Conservation (phyloP, 2,888 invertebrate genomes). For the Brenthis hecate region DNA sequence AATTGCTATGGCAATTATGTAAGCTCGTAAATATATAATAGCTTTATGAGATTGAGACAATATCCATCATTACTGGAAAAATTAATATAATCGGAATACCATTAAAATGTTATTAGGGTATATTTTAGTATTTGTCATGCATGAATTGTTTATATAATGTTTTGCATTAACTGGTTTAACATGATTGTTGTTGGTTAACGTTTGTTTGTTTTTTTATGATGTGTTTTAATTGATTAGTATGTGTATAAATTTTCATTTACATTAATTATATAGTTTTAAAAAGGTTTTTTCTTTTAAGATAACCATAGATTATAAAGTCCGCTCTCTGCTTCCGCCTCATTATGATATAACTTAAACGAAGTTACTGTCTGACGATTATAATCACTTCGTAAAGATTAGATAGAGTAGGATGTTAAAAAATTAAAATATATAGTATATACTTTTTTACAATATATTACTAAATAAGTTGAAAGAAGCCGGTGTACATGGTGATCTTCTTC, state of each 20-base stretch:
- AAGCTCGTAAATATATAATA: constrained; percentile 9
- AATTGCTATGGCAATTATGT: constrained; percentile 8
- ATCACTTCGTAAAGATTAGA: no score
- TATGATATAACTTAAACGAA: no score
- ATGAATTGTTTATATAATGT: constrained; percentile 33
- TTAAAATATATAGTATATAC: no score
- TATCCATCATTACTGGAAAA: constrained; percentile 25
- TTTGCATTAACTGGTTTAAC: constrained; percentile 18
- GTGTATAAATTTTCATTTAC: not conserved
- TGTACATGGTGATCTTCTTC: no score
- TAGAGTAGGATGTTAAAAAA: no score
- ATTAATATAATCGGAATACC: constrained; percentile 37
- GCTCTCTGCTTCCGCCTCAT: no score
- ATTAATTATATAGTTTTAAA: not conserved
- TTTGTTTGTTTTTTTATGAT: constrained; percentile 9
- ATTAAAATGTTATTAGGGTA: constrained; percentile 38
- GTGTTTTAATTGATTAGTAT: constrained; percentile 5
- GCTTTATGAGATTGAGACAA: constrained; percentile 19
- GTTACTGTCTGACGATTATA: no score
- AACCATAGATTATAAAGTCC: no score
- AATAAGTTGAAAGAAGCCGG: no score
- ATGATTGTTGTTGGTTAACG: constrained; percentile 12
- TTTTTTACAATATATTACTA: no score
- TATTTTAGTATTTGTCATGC: constrained; percentile 40
- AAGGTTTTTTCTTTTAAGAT: no score